Base-by-base conservation (phyloP, 37 sponge, comb jelly and placozoan genomes). In the Haliclona indistincta region DNA sequence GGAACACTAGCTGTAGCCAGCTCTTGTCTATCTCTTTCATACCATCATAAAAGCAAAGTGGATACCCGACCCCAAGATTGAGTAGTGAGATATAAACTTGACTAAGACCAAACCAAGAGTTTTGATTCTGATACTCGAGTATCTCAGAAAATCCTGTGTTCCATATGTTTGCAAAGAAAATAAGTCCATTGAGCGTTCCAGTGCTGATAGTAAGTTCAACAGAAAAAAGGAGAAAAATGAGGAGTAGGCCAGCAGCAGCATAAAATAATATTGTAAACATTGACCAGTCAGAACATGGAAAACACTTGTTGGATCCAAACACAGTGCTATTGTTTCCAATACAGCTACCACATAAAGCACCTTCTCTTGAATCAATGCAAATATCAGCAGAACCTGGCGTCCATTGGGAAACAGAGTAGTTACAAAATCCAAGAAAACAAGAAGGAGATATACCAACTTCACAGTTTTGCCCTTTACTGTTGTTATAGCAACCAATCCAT, bases 151-250 rank as follows among this genome's bases (percentile, higher is more conserved):
- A n/a, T n/a, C n/a, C n/a, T n/a, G n/a, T n/a, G n/a, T n/a, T n/a
- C n/a, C n/a, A n/a, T n/a, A n/a, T n/a, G n/a, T n/a, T n/a, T 2
- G 80, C 74, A 79, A 79, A 86, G 52, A 86, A 74, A 25, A 73
- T 54, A 29, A 86, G 33, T 19, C 86, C 80, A 66, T 64, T 72
- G 5, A 86, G 54, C 2, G 67, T 72, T 22, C 86, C 86, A 22
- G 39, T 53, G 33, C 72, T 32, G 4, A 79, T 43, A 29, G 86
- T 86, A 22, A 78, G 26, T 54, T 64, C 66, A 35, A 72, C 22
- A 15, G 42, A 5, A 26, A 71, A 73, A 20, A 86, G 67, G 13
- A 79, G 33, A 42, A 43, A 40, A 34, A 86, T 51, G 34, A 86
- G 69, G n/a, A 86, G 17, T 22, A 71, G 41, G 1, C 86, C 86